A percentile compares a stretch with the other conserved stretches of the same genome.
phyloP scores from a whole-genome alignment of 2,797 vertebrate species.

The Protosalanx chinensis region DNA sequence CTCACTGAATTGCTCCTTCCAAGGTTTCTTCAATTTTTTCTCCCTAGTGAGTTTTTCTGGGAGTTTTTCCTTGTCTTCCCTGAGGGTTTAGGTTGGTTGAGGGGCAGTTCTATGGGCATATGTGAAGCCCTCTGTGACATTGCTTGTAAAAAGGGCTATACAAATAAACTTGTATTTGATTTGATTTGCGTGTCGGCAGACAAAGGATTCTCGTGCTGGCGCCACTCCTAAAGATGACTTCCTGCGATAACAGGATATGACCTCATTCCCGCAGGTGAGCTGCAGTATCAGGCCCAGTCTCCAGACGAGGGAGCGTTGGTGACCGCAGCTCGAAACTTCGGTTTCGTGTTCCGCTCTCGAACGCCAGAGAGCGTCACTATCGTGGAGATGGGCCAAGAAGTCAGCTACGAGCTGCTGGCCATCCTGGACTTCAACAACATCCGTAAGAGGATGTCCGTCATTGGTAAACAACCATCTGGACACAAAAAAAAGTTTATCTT shows the following conservation, averaged over 20 bases:
- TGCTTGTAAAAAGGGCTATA: too few relatives aligned
- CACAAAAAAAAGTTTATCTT: not conserved
- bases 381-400: conserved; percentile 83
- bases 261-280: conserved; percentile 66
- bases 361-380: conserved; percentile 85
- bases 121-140: too few relatives aligned
- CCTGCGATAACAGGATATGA: conserved; percentile 17
- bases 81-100: too few relatives aligned
- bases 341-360: conserved; percentile 88
- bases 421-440: conserved; percentile 94
- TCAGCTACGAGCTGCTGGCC: conserved; percentile 82
- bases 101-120: too few relatives aligned
- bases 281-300: conserved; percentile 92
- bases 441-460: conserved; percentile 96
- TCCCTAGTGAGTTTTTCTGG: too few relatives aligned
- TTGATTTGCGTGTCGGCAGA: not conserved
- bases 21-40: too few relatives aligned
- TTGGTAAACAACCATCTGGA: conserved; percentile 69
- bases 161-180: too few relatives aligned
- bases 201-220: not conserved
- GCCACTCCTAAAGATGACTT: not conserved
- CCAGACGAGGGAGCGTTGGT: conserved; percentile 94
- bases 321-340: conserved; percentile 91
- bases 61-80: too few relatives aligned
- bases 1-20: too few relatives aligned